These are phyloP conservation scores for Elymnias hypermnestra DNA, from an alignment of 1,140 invertebrate species.

Conservation along the genomic window DNA sequence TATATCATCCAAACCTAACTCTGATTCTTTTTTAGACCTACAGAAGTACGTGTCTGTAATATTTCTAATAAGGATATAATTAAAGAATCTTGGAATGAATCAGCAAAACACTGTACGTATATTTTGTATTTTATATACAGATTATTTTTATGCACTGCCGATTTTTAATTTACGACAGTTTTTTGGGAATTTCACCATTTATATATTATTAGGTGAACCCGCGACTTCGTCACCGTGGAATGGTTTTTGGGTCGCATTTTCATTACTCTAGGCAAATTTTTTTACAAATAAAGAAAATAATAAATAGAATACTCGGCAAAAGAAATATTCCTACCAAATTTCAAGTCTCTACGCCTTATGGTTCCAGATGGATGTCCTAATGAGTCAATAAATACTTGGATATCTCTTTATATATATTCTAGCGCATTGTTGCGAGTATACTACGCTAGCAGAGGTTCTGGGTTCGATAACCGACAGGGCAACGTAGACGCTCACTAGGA, in stretches of 20 bases:
- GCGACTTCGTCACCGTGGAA: neutral
- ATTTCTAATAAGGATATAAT: neutral
- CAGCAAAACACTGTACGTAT: neutral
- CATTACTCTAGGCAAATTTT: neutral
- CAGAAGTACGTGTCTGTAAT: neutral
- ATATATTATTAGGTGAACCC: neutral
- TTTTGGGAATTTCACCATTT: neutral
- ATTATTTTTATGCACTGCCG: neutral
- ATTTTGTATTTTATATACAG: neutral
- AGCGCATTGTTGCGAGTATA: too few relatives aligned
- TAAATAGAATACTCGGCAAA: too few relatives aligned
- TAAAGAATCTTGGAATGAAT: neutral
- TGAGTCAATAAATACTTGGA: too few relatives aligned
- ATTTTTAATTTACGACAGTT: neutral
- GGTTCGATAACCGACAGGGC: too few relatives aligned
- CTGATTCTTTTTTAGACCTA: neutral
- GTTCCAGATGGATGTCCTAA: too few relatives aligned
- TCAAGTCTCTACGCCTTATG: too few relatives aligned
- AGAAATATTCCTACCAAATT: too few relatives aligned
- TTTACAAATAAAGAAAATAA: too few relatives aligned
- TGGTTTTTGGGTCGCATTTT: too few relatives aligned
- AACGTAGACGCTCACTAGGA: too few relatives aligned
- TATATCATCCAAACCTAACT: neutral
- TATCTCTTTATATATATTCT: too few relatives aligned
- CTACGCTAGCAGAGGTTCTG: too few relatives aligned